These are phyloP conservation scores for Leptinotarsa peninsularis DNA, from an alignment of 2,888 invertebrate species.

Conservation along the genomic window DNA sequence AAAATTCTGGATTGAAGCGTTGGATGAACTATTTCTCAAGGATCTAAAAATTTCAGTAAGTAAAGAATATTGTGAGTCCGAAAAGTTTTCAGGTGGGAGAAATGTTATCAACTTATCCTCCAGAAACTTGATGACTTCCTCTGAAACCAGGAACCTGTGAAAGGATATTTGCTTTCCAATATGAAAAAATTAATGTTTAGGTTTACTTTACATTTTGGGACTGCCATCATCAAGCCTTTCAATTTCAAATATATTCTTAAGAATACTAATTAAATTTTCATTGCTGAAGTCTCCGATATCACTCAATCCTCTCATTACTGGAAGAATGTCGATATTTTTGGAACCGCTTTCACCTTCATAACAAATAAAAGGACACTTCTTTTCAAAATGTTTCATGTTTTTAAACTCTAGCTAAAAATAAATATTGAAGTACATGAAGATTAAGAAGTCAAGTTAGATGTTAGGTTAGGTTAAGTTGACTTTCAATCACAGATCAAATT, in stretches of 20 bases:
- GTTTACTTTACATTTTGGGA: constrained; percentile 9
- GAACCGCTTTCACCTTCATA: not conserved
- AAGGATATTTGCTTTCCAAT: not conserved
- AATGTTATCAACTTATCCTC: not conserved
- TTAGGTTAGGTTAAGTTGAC: too few relatives aligned
- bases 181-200: not conserved
- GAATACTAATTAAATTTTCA: constrained; percentile 2
- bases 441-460: too few relatives aligned
- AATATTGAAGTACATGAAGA: too few relatives aligned
- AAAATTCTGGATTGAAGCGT: constrained; percentile 69
- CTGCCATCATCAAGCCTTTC: constrained; percentile 11
- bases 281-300: not conserved
- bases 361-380: not conserved
- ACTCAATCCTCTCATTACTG: not conserved
- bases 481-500: too few relatives aligned
- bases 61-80: constrained; percentile 3
- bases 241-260: constrained; percentile 11
- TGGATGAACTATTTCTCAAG: constrained; percentile 70
- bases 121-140: constrained; percentile 19
- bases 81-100: not conserved
- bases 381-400: not conserved
- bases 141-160: constrained; percentile 14
- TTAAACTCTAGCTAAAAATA: too few relatives aligned
- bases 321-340: not conserved
- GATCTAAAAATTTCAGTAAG: constrained; percentile 67